Base-by-base conservation (phyloP, 2,113 vertebrate species). In the Sterna hirundo region DNA sequence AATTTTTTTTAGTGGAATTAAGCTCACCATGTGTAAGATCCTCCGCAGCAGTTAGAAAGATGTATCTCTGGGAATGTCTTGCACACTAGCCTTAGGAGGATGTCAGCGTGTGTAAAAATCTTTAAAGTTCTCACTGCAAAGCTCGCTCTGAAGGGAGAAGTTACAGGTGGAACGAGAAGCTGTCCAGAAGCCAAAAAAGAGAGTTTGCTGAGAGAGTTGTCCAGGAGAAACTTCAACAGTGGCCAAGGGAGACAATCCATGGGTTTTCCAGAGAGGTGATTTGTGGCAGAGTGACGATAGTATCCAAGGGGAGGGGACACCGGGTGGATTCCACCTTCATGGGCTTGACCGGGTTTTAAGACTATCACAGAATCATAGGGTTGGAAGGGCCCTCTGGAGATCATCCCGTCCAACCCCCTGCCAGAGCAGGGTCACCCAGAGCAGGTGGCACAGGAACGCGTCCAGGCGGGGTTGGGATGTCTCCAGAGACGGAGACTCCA, bases 261-360 rank as follows among this genome's bases (percentile, higher is more conserved):
- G 69, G 21, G n/a, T 20, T 55, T 55, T 70, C 49, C 58, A 12
- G 30, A 55, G 58, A 13, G 22, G 19, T 10, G 70, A 25, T n/a
- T 26, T n/a, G 23, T 32, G 42, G 3, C 1, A 13, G 68, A 47
- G 38, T 26, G 26, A n/a, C 3, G 15, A 2, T 2, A 11, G 16
- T 25, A 5, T 27, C 42, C 38, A 22, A 12, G 11, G 7, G 40
- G 54, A 61, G 46, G 34, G n/a, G 61, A 9, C 17, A 3, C 46
- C 3, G 17, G 11, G 29, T 23, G 54, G 40, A 17, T 25, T 60
- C n/a, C 55, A 21, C 34, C 47, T 30, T 61, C 46, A 5, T 22
- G 40, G 60, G 14, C 34, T 40, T 23, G 25, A 6, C 7, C 1
- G 19, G 7, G 25, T 34, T 38, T 27, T 47, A 29, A 27, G n/a